Evolutionary conservation across 2,113 vertebrate genomes (phyloP), one percentile per base, ranked within the genome.

Genomic region (Halichoerus grypus): DNA sequence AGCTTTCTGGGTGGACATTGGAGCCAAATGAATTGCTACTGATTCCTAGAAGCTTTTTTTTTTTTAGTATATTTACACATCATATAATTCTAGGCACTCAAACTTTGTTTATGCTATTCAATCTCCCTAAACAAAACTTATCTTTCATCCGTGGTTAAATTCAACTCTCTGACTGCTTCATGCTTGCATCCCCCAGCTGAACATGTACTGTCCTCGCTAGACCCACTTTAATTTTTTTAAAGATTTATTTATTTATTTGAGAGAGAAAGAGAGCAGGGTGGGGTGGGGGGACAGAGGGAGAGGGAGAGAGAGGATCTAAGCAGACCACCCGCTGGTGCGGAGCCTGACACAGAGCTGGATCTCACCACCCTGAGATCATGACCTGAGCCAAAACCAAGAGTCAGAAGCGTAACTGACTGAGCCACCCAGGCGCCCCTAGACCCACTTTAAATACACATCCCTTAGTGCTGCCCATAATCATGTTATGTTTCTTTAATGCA

Each of bases 81-180:
- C 65, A 53, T 51, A 18, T 51, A 71, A 94, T 94, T 71, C n/a
- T 28, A 84, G 71, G 61, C 36, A 94, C n/a, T 97, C 16, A 49
- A 46, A 81, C 21, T 79, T 93, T 87, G 71, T 82, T 93, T 81
- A 97, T 69, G 51, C 9, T 88, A 24, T 88, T 95, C 55, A 39
- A 49, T 80, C 9, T 93, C 51, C 74, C 69, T 88, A 74, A 96
- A 72, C 57, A 93, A 51, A 91, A 91, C 21, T 76, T 97, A 80
- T 86, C 76, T 91, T 95, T 69, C 55, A 61, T 88, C 26, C 61
- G 28, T 74, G 9, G 24, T 86, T 92, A 89, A 88, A 96, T 79
- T 80, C 67, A 91, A 4, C 33, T 67, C 26, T 67, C 49, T 95
- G 80, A 89, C 18, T 51, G 72, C 22, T 11, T 33, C 16, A 61